Base-by-base conservation (phyloP, 2,888 invertebrate genomes). In the Dryocosmus kuriphilus region DNA sequence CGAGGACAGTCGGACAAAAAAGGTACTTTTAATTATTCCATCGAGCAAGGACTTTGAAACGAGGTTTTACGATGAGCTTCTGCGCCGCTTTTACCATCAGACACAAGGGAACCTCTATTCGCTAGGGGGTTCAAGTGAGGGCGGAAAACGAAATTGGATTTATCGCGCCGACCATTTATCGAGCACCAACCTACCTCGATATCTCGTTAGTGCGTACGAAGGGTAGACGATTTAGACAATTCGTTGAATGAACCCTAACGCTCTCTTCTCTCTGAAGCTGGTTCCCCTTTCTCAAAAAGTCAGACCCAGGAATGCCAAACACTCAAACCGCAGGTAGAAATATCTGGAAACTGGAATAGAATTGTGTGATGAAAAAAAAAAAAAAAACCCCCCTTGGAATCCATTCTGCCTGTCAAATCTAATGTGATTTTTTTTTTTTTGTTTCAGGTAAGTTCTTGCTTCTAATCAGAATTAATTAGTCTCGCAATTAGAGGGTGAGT, bases 81-180 rank as follows among this genome's bases (percentile, higher is more conserved):
- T 30, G 30, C 55, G 62, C 76, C 62, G 74, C n/a, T 67, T 74
- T 63, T 78, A 77, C 77, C 73, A 73, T 60, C 9, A 61, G 71
- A 77, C 60, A 74, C 73, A 77, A 78, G 78, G 57, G 78, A 81
- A 78, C 74, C 77, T 65, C 73, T 74, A 77, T 77, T 77, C 79
- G 75, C 74, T 76, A 77, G 55, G 79, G 77, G 79, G 79, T 75
- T 82, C 76, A 41, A 65, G 77, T 77, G 77, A 63, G 76, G 77
- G 77, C 77, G 82, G 81, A 82, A 80, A 84, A 81, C 80, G 79
- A 83, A 86, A 85, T 85, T 83, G 81, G 82, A 83, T 85, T 85
- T 84, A 83, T 84, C 81, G 82, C 75, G 79, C 55, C 75, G 77
- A 71, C 77, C 79, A 84, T 80, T 79, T 75, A 80, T 80, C 75